Conservation (phyloP, 2,888 invertebrate species). For the Hypena proboscidalis region DNA sequence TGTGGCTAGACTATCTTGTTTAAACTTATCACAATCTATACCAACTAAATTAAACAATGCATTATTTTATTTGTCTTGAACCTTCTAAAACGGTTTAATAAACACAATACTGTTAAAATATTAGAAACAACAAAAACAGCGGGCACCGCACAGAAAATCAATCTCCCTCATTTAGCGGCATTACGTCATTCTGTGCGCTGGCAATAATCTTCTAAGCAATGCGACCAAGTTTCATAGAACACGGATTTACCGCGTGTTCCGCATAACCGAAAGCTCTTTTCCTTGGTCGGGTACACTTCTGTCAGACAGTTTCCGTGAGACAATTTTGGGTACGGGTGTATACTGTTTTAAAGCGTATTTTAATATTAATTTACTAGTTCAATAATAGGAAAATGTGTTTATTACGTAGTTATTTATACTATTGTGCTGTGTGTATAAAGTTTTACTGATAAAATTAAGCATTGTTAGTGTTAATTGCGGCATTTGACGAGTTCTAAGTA, state of each 20-base stretch:
- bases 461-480: slow-evolving; percentile 10
- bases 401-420: slow-evolving; percentile 20
- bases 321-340: slow-evolving; percentile 58
- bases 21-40: no score
- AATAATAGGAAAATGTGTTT: slow-evolving; percentile 10
- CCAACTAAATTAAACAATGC: no score
- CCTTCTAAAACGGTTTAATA: no score
- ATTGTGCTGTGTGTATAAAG: slow-evolving; percentile 53
- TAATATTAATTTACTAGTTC: background rate
- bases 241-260: slow-evolving; percentile 6
- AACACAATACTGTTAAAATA: no score
- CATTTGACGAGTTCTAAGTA: slow-evolving; percentile 17
- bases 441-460: slow-evolving; percentile 8
- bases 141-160: no score
- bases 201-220: slow-evolving; percentile 60
- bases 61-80: no score
- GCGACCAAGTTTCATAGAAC: slow-evolving; percentile 50
- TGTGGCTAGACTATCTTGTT: no score
- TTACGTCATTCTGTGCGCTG: slow-evolving; percentile 74
- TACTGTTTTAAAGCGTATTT: slow-evolving; percentile 32
- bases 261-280: slow-evolving; percentile 23
- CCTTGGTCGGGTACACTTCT: slow-evolving; percentile 44
- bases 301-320: slow-evolving; percentile 63
- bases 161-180: slow-evolving; percentile 31
- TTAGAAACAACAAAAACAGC: no score